Evolutionary conservation across 2,113 vertebrate species (phyloP).

Genomic region (Campylorhamphus procurvoides): DNA sequence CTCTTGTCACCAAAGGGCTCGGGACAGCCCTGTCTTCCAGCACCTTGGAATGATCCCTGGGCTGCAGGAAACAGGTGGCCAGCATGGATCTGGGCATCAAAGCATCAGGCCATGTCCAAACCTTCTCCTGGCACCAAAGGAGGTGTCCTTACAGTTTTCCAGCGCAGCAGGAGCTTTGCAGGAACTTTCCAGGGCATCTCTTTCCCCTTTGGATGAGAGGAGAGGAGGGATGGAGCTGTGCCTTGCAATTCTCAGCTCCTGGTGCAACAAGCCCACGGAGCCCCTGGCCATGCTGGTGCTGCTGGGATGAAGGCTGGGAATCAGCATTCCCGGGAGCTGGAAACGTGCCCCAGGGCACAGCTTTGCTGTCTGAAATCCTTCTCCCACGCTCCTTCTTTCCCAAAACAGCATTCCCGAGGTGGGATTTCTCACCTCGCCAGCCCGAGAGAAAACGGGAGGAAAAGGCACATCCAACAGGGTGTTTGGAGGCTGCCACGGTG

Average conservation of each 20-base stretch:
- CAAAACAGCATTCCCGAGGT: neutral
- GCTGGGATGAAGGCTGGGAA: neutral
- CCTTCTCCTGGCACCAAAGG: neutral
- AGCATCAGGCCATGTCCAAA: neutral
- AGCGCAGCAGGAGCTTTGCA: neutral
- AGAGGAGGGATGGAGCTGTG: neutral
- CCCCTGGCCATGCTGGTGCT: neutral
- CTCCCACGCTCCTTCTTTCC: neutral
- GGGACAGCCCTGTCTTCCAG: neutral
- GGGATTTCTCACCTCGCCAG: neutral
- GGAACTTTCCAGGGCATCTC: neutral
- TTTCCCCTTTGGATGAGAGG: accelerated
- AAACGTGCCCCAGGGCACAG: neutral
- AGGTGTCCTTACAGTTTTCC: neutral
- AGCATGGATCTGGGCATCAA: neutral
- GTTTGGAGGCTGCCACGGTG: neutral
- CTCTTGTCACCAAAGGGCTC: neutral
- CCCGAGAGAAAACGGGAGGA: neutral
- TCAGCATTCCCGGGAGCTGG: neutral
- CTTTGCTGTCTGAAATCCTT: neutral
- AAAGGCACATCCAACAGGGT: neutral
- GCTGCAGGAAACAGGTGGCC: neutral
- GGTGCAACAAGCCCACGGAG: accelerated
- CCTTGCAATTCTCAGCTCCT: neutral
- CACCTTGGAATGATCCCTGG: neutral